These are phyloP conservation scores for Dryoscopus gambensis DNA, from an alignment of 2,113 vertebrate species.

Conservation along the genomic window DNA sequence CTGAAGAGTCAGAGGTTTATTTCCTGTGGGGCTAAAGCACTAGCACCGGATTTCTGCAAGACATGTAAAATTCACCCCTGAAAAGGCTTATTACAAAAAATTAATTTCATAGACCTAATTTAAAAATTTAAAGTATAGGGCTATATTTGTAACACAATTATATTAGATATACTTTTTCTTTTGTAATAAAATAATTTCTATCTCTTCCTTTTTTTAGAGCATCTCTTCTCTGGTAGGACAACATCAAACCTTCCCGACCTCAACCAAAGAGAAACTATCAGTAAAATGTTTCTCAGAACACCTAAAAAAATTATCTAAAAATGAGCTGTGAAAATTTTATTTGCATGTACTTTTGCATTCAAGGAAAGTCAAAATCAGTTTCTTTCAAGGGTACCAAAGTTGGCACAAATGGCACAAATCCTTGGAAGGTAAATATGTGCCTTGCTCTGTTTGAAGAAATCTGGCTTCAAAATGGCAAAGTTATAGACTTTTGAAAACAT, in stretches of 20 bases:
- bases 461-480: slow-evolving; percentile 21
- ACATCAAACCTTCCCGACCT: neutral
- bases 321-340: neutral
- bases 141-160: neutral
- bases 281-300: neutral
- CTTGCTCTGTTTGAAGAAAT: slow-evolving; percentile 26
- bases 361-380: neutral
- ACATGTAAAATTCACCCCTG: neutral
- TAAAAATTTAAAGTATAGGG: neutral
- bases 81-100: neutral
- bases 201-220: neutral
- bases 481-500: slow-evolving; percentile 48
- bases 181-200: neutral
- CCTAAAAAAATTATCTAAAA: neutral
- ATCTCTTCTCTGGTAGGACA: neutral
- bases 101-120: neutral
- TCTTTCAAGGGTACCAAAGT: neutral
- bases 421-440: neutral
- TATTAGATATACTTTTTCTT: neutral
- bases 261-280: neutral
- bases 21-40: neutral
- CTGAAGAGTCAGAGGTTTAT: neutral
- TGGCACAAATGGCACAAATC: slow-evolving; percentile 18
- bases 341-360: neutral
- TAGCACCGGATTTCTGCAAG: neutral